phyloP scores from a whole-genome alignment of 2,888 invertebrate species.

The Cartodere bifasciata region DNA sequence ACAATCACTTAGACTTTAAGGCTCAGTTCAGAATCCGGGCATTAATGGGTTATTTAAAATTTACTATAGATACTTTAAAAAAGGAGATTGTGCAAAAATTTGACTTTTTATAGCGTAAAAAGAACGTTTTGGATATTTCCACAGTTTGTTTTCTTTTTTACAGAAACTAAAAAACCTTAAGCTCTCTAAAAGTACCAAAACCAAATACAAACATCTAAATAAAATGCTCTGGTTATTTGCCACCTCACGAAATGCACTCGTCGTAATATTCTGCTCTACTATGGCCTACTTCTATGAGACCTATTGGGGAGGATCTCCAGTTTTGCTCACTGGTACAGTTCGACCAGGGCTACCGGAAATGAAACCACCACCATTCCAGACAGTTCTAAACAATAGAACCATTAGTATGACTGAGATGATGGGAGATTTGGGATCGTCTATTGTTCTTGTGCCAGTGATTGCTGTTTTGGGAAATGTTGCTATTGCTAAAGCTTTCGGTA shows the following conservation, averaged over 20 bases:
- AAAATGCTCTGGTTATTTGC: constrained; percentile 64
- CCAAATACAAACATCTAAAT: constrained; percentile 35
- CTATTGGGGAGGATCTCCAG: constrained; percentile 43
- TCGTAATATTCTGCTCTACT: constrained; percentile 61
- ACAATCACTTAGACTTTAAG: too few species aligned
- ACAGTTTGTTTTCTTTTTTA: too few species aligned
- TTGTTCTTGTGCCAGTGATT: constrained; percentile 77
- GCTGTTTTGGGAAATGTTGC: constrained; percentile 89
- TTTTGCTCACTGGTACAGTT: constrained; percentile 62
- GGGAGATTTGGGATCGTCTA: constrained; percentile 70
- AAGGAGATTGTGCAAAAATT: too few species aligned
- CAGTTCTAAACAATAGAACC: constrained; percentile 44
- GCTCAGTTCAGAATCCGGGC: too few species aligned
- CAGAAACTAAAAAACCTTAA: constrained; percentile 65
- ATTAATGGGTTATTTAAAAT: too few species aligned
- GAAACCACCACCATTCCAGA: constrained; percentile 57
- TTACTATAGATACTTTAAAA: too few species aligned
- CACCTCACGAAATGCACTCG: constrained; percentile 72
- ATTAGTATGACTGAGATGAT: constrained; percentile 57
- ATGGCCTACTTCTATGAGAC: constrained; percentile 50
- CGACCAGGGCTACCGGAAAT: constrained; percentile 62
- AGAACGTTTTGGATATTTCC: too few species aligned
- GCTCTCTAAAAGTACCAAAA: constrained; percentile 34
- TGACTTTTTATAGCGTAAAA: too few species aligned
- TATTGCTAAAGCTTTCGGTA: constrained; percentile 88